Percentiles rank a stretch among this genome's conserved stretches.
Conservation (phyloP, 2,113 vertebrate species). For the Hydropotes inermis region DNA sequence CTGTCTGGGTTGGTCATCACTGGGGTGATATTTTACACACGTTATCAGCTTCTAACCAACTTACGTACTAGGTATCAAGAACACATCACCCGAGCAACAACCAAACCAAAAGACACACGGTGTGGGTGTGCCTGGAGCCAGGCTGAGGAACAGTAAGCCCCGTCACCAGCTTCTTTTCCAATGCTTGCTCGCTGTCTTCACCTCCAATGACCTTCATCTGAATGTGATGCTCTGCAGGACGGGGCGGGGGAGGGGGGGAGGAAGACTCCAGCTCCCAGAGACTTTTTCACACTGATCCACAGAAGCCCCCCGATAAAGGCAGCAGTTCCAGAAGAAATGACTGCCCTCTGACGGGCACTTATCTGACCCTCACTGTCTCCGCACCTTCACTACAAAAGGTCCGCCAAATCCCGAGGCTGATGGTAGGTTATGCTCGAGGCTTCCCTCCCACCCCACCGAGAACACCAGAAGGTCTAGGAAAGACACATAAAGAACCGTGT, state of each 20-base stretch:
- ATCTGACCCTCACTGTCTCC: not conserved
- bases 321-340: not conserved
- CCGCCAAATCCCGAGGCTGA: not conserved
- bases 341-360: not conserved
- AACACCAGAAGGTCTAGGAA: not conserved
- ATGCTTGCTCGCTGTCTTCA: not conserved
- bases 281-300: not conserved
- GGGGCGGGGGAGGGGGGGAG: no score
- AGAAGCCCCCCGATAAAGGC: not conserved
- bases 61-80: not conserved
- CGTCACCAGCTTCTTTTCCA: not conserved
- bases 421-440: not conserved
- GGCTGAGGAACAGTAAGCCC: not conserved
- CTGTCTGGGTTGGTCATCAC: not conserved
- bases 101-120: not conserved
- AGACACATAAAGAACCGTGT: not conserved
- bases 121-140: not conserved
- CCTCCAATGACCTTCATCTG: not conserved
- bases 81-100: not conserved
- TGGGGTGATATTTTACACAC: not conserved
- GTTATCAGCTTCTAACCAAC: not conserved
- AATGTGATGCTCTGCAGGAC: fast-evolving
- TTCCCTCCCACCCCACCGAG: no score
- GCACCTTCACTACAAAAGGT: not conserved
- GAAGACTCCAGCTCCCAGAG: not conserved